Evolutionary conservation across 2,797 vertebrate genomes (phyloP), one percentile per base, ranked within the genome.

Genomic region (Sebastes umbrosus): DNA sequence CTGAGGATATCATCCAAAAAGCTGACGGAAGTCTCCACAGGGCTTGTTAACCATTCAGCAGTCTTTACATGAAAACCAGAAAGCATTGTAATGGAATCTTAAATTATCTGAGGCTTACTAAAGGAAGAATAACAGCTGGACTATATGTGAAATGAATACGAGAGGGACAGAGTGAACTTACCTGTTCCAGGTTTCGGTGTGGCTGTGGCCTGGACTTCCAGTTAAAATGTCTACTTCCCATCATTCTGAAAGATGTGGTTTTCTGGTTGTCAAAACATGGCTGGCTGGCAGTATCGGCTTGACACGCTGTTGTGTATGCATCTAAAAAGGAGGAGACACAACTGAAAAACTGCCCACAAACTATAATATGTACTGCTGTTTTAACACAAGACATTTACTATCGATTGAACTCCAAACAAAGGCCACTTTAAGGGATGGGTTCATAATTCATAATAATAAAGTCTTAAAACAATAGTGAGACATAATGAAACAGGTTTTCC

Each of bases 31-130:
- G 82, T 60, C 55, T 86, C 74, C 29, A 66, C 46, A 58, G 89
- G 79, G 31, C 76, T 87, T 8, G 8, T 43, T 6, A 67, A 75
- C 87, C 90, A 93, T n/a, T 86, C 80, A 73, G 76, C 13, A 29
- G 68, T 63, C 94, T 95, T 77, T 13, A 84, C 25, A 85, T 58
- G 52, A 88, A 80, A 93, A 94, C 6, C 63, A 77, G 12, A 80
- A 32, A 78, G n/a, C 16, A 75, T 32, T 63, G 20, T 25, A 27
- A 52, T 3, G 27, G 0, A 72, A 71, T 29, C 1, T 54, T 27
- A 67, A 39, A 50, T 59, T 8, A 71, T 63, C 13, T 29, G 12
- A 25, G 16, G 2, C 71, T 50, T 50, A 63, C 27, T n/a, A 29
- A 71, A 65, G 7, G 5, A 36, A 18, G 10, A 5, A 68, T 4